Conservation (phyloP, 2,113 vertebrate genomes). For the Dromaius novaehollandiae region DNA sequence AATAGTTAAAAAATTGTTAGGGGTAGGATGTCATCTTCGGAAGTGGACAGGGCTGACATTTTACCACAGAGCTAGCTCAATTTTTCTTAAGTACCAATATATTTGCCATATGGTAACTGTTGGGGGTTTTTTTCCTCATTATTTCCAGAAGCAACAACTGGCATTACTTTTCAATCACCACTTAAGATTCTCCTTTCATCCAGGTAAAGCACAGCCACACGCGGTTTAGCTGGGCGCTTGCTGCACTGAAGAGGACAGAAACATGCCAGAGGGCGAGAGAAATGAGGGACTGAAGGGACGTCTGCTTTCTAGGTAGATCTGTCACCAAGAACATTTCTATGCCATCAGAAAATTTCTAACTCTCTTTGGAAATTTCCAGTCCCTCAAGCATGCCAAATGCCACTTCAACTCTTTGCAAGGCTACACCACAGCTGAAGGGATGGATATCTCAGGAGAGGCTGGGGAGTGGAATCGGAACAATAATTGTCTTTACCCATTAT, state of each 20-base stretch:
- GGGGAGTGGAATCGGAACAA: neutral
- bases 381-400: neutral
- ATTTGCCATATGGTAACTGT: neutral
- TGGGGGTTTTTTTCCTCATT: too few species aligned
- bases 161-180: neutral
- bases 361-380: neutral
- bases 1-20: neutral
- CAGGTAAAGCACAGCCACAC: neutral
- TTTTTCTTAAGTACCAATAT: neutral
- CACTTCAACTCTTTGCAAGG: neutral
- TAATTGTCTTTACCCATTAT: slow-evolving; percentile 6
- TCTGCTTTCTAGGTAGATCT: neutral
- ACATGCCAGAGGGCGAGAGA: neutral
- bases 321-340: neutral
- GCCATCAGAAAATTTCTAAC: neutral
- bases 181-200: neutral
- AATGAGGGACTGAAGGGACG: fast-evolving
- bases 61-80: fast-evolving
- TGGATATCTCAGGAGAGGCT: neutral
- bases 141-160: neutral
- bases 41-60: neutral
- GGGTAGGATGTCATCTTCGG: neutral
- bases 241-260: neutral
- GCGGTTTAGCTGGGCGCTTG: neutral
- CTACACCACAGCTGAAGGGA: neutral